Percentiles rank a stretch among this genome's conserved stretches.
phyloP scores from a whole-genome alignment of 2,888 invertebrate genomes.

The Teinopalpus imperialis region DNA sequence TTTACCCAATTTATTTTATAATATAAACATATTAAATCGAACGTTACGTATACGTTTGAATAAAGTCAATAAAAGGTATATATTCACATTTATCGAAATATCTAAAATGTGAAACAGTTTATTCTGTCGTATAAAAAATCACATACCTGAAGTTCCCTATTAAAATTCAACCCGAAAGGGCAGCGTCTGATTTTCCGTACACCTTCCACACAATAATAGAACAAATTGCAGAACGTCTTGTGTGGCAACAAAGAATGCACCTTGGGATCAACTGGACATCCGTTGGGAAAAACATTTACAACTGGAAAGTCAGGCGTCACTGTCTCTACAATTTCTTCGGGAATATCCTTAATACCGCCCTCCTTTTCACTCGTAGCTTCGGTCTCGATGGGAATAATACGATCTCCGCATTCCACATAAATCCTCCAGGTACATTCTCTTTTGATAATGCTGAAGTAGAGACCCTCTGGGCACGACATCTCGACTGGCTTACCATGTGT shows the following conservation, averaged over 20 bases:
- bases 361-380: background rate
- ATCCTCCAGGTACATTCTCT: conserved; percentile 78
- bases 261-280: conserved; percentile 57
- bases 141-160: conserved; percentile 51
- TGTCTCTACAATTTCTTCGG: background rate
- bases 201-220: conserved; percentile 68
- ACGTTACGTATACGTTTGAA: too few relatives aligned
- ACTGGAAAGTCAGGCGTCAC: conserved; percentile 4
- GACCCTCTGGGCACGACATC: conserved; percentile 72
- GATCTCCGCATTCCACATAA: conserved; percentile 76
- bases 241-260: conserved; percentile 63
- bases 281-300: conserved; percentile 30
- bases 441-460: conserved; percentile 71
- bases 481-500: conserved; percentile 79
- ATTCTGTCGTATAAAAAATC: too few relatives aligned
- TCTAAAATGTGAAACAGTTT: too few relatives aligned
- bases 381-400: conserved; percentile 7
- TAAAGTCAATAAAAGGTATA: too few relatives aligned
- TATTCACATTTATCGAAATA: too few relatives aligned
- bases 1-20: too few relatives aligned
- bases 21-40: too few relatives aligned
- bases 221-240: conserved; percentile 49
- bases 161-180: conserved; percentile 49
- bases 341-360: too few relatives aligned
- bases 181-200: conserved; percentile 45